phyloP scores from a whole-genome alignment of 1,140 invertebrate species.

The Hestina assimilis region DNA sequence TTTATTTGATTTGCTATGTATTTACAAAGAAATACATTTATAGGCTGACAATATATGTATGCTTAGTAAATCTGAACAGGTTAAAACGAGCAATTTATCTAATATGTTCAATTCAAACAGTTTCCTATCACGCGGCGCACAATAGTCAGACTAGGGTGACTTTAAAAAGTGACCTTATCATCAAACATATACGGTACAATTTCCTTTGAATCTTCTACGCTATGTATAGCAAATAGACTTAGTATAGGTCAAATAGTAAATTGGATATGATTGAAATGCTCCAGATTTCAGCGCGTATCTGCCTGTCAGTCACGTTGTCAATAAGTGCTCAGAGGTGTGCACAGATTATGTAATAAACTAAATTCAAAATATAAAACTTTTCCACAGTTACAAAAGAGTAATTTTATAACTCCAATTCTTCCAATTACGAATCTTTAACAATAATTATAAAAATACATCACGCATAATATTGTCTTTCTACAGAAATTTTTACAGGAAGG shows the following conservation, averaged over 20 bases:
- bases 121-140: constrained; percentile 5
- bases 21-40: background rate
- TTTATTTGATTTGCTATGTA: too few relatives aligned
- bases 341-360: too few relatives aligned
- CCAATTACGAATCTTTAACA: too few relatives aligned
- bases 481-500: too few relatives aligned
- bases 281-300: constrained; percentile 50
- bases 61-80: background rate
- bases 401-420: too few relatives aligned
- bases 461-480: too few relatives aligned
- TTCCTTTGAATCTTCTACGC: background rate
- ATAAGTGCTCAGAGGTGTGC: constrained; percentile 7
- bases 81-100: constrained; percentile 4
- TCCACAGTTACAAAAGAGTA: too few relatives aligned
- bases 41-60: background rate
- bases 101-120: constrained; percentile 11
- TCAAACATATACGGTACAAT: background rate
- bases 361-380: too few relatives aligned
- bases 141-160: background rate
- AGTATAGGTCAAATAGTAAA: constrained; percentile 43
- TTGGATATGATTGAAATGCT: constrained; percentile 58
- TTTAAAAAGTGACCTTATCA: background rate
- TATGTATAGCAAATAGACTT: constrained; percentile 13
- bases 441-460: too few relatives aligned
- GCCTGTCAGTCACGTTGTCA: constrained; percentile 18